Conservation (phyloP, 2,797 vertebrate species). For the Gadopsis bispinosus region DNA sequence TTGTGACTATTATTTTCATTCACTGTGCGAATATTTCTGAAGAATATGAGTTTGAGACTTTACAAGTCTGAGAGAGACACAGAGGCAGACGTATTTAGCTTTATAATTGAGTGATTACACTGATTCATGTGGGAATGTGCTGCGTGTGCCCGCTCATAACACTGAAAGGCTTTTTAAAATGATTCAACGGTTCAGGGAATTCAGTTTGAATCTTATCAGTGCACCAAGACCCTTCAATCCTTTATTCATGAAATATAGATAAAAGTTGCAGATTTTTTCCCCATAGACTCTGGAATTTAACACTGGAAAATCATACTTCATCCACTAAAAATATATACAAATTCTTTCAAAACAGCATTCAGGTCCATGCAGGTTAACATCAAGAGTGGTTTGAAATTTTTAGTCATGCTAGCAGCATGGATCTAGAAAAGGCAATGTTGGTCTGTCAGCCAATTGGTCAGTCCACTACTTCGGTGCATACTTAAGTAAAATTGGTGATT, state of each 20-base stretch:
- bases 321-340: neutral
- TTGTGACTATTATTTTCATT: neutral
- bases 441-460: neutral
- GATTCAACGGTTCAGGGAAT: slow-evolving; percentile 28
- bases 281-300: slow-evolving; percentile 1
- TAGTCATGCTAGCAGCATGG: neutral
- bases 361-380: neutral
- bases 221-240: neutral
- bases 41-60: neutral
- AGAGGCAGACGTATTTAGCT: slow-evolving; percentile 15
- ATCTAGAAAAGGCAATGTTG: neutral
- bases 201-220: slow-evolving; percentile 17
- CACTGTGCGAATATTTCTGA: neutral
- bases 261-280: neutral
- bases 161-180: slow-evolving; percentile 18
- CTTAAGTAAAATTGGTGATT: neutral
- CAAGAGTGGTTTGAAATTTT: neutral
- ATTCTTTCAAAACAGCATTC: neutral
- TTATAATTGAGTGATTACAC: slow-evolving; percentile 42
- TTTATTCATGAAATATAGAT: slow-evolving; percentile 34
- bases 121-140: slow-evolving; percentile 42
- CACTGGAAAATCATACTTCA: neutral
- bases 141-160: slow-evolving; percentile 10
- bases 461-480: neutral
- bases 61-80: neutral